Base-by-base conservation (phyloP, 64 coral and sea anemone genomes). In the Montipora efflorescens region DNA sequence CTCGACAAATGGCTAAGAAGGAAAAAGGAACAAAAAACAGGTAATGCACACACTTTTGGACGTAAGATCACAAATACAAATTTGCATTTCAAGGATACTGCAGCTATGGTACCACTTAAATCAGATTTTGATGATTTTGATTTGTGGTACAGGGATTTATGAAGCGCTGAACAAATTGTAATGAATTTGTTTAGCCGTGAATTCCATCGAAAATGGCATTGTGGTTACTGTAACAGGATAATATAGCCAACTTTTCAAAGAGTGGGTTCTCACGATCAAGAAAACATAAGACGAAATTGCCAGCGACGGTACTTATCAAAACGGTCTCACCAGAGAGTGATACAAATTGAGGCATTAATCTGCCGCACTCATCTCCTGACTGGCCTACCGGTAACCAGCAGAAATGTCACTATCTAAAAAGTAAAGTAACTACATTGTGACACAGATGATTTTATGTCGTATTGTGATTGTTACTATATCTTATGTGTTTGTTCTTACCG, bases 401-500 rank as follows among this genome's bases (percentile, higher is more conserved):
- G 0, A 71, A 28, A 71, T 23, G 19, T 71, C 68, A 71, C 16
- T 71, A 71, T 71, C 18, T 71, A 71, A n/a, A 71, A 21, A 19
- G 19, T 71, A 36, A 36, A 36, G 28, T 36, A 36, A 36, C 1
- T 36, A 36, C 28, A 1, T 36, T 36, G 28, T 36, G 18, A 71
- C 68, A 23, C 68, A 71, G 68, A 23, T 71, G 68, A 23, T 23
- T n/a, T 71, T 71, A n/a, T 23, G 20, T 71, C 5, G 18, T 71
- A 71, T 71, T 23, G 68, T 71, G 68, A 71, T 71, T 71, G 21
- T 71, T 71, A 71, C 68, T 71, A 23, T 25, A 25, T 25, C 25
- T 25, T 71, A 71, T 71, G 68, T 71, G 19, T 71, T 71, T 71
- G 68, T 80, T 58, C 78, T 80, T 57, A 53, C n/a, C 78, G 18